Evolutionary conservation across 2,113 vertebrate species (phyloP).

Genomic region (Mormyrus iriodes): DNA sequence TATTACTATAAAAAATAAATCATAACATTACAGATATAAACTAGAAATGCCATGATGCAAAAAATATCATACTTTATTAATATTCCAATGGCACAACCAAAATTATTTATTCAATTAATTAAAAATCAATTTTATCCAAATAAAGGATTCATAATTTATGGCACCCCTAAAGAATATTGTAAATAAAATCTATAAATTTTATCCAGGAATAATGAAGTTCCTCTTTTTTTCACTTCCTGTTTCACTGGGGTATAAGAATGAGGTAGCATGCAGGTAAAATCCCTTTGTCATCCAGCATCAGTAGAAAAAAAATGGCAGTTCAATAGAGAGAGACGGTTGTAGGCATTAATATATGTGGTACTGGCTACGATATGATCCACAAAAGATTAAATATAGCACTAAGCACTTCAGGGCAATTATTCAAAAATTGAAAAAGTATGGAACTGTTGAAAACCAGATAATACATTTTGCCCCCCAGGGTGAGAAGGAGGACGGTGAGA

Average conservation of each 20-base stretch:
- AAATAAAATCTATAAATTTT: not conserved
- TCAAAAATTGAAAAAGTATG: not conserved
- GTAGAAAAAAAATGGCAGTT: not conserved
- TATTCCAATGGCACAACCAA: not conserved
- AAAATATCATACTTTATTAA: not conserved
- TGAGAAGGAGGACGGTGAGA: not conserved
- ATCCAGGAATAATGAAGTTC: not conserved
- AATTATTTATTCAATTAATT: not conserved
- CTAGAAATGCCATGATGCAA: not conserved
- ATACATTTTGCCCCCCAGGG: not conserved
- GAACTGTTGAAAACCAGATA: not conserved
- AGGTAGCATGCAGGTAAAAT: not conserved
- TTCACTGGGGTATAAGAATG: not conserved
- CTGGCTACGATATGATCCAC: not conserved
- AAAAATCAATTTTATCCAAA: not conserved
- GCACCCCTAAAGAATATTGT: not conserved
- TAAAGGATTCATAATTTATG: not conserved
- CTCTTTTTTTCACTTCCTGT: not conserved
- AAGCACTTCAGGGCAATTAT: not conserved
- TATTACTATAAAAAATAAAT: not conserved
- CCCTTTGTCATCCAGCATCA: not conserved
- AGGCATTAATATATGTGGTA: not conserved
- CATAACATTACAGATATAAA: not conserved
- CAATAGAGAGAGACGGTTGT: not conserved
- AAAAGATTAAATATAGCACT: not conserved